Conservation (phyloP, 1,140 invertebrate genomes). For the Ostrea denselamellosa region DNA sequence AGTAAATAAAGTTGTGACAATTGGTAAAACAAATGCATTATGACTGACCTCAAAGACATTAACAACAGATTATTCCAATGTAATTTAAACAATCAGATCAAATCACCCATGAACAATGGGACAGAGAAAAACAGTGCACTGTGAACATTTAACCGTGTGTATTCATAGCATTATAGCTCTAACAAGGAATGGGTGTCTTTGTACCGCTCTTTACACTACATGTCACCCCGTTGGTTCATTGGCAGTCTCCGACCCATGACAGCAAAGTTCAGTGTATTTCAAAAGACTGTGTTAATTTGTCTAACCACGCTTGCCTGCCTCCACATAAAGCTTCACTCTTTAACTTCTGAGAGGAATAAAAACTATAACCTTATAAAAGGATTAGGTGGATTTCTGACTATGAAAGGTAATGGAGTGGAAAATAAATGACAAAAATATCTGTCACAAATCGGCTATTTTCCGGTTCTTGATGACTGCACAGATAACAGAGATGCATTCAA, state of each 20-base stretch:
- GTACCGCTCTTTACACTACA: not conserved
- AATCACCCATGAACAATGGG: conserved; percentile 28
- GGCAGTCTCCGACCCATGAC: not conserved
- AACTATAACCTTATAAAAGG: conserved; percentile 33
- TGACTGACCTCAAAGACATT: conserved; percentile 32
- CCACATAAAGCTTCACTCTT: conserved; percentile 32
- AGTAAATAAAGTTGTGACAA: not conserved
- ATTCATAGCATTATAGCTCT: not conserved
- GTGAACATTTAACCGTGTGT: conserved; percentile 35
- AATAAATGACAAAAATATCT: conserved; percentile 39
- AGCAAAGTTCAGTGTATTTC: conserved; percentile 35
- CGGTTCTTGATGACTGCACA: conserved; percentile 27
- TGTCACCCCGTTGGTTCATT: conserved; percentile 26
- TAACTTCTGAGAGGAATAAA: conserved; percentile 28
- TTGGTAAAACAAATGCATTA: conserved; percentile 3
- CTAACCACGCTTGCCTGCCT: conserved; percentile 32
- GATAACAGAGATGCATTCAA: conserved; percentile 9
- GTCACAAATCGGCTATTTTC: conserved; percentile 29
- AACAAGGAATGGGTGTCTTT: conserved; percentile 9
- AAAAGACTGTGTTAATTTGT: conserved; percentile 27
- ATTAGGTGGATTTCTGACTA: conserved; percentile 39
- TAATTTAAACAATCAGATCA: conserved; percentile 31
- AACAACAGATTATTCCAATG: conserved; percentile 14
- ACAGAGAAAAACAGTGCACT: conserved; percentile 22
- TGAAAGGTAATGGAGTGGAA: conserved; percentile 29